A percentile compares a stretch with the other conserved stretches of the same genome.
Conservation (phyloP, 2,888 invertebrate genomes). For the Polyommatus iphigenia region DNA sequence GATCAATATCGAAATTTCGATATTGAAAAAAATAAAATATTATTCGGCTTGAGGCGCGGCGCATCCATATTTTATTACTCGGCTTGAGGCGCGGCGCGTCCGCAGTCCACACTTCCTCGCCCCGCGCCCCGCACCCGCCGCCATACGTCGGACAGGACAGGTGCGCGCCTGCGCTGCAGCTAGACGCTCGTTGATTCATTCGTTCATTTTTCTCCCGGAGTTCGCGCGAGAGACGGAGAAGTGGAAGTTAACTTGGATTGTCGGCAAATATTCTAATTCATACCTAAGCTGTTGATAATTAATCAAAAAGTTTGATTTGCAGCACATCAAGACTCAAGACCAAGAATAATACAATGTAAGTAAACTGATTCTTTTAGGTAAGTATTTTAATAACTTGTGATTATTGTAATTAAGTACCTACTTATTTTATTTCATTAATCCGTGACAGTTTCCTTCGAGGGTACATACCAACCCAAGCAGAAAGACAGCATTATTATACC, state of each 20-base stretch:
- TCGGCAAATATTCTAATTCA: not conserved
- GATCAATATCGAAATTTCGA: not conserved
- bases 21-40: not conserved
- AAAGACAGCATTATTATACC: conserved; percentile 6
- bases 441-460: conserved; percentile 4
- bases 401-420: conserved; percentile 1
- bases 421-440: conserved; percentile 4
- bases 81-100: too few species aligned
- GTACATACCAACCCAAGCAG: conserved; percentile 5
- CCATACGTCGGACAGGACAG: conserved; percentile 1
- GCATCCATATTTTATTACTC: too few species aligned
- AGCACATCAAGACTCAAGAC: conserved; percentile 1
- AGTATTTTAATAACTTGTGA: conserved; percentile 1
- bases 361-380: not conserved
- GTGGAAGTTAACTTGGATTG: not conserved
- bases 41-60: too few species aligned
- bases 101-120: not conserved
- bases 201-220: not conserved
- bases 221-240: not conserved
- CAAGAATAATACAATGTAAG: conserved; percentile 1
- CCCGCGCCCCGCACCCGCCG: not conserved
- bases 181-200: conserved; percentile 6
- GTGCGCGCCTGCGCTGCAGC: not conserved
- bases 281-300: conserved; percentile 1
- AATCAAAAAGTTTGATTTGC: not conserved